Conservation (phyloP, 2,888 invertebrate species). For the Acronicta aceris region DNA sequence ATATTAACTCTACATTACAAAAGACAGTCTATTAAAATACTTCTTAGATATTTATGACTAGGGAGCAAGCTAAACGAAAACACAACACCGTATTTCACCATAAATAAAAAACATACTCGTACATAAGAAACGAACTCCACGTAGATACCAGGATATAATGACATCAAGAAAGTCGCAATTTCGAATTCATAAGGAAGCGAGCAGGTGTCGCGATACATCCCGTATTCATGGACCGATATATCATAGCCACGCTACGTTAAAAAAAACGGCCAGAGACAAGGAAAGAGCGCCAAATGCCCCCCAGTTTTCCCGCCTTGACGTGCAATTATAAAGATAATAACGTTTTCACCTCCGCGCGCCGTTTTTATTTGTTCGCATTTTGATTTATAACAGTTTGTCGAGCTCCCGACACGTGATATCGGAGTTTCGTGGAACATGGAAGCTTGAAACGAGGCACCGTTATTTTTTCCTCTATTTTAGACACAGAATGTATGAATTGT, state of each 20-base stretch:
- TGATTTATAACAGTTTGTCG: conserved; percentile 85
- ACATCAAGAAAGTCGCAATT: conserved; percentile 78
- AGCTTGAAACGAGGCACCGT: conserved; percentile 48
- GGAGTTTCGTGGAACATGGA: conserved; percentile 53
- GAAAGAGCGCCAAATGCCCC: conserved; percentile 71
- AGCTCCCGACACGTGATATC: conserved; percentile 63
- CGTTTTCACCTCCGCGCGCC: conserved; percentile 84
- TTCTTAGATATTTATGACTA: conserved; percentile 6
- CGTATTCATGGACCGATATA: conserved; percentile 88
- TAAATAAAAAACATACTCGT: conserved; percentile 51
- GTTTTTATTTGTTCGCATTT: conserved; percentile 85
- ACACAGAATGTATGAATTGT: conserved; percentile 47
- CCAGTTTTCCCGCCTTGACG: conserved; percentile 83
- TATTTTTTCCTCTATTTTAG: conserved; percentile 47
- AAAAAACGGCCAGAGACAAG: conserved; percentile 67
- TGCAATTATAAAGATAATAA: conserved; percentile 90
- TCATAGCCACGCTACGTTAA: conserved; percentile 75
- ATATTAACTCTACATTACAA: neutral
- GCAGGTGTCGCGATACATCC: conserved; percentile 85
- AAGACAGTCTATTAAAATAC: neutral
- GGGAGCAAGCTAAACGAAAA: conserved; percentile 37
- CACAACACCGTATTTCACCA: conserved; percentile 38
- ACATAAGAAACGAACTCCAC: conserved; percentile 52
- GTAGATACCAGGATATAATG: conserved; percentile 70
- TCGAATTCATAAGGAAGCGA: conserved; percentile 83